Evolutionary conservation across 1,140 invertebrate species (phyloP).

Genomic region (Ceratosolen fusciceps): DNA sequence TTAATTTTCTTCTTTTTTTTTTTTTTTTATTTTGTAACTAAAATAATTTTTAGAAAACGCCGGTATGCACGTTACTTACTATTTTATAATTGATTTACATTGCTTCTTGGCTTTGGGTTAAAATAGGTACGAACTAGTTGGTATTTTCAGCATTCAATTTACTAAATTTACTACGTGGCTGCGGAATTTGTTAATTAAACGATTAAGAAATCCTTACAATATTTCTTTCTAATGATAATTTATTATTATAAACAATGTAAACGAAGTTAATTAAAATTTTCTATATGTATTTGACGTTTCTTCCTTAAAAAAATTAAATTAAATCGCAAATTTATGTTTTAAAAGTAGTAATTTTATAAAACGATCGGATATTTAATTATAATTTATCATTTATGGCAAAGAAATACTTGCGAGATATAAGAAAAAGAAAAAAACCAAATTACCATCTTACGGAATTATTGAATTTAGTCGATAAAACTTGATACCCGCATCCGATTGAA

Average conservation of each 20-base stretch:
- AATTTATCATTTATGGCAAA: not conserved
- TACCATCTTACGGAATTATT: too few species aligned
- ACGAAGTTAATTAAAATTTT: not conserved
- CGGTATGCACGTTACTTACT: slow-evolving; percentile 2
- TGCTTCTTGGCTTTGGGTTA: slow-evolving; percentile 27
- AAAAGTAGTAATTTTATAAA: too few species aligned
- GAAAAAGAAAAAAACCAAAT: too few species aligned
- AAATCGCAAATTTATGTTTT: too few species aligned
- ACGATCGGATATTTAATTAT: too few species aligned
- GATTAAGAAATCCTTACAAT: not conserved
- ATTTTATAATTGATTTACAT: slow-evolving; percentile 28
- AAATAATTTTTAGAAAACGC: not conserved
- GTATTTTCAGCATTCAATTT: too few species aligned
- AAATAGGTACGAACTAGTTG: slow-evolving; percentile 25
- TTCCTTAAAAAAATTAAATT: too few species aligned
- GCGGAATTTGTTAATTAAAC: slow-evolving; percentile 15
- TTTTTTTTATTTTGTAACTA: too few species aligned
- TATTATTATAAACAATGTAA: not conserved
- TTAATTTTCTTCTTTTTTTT: slow-evolving; percentile 19
- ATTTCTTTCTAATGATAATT: too few species aligned
- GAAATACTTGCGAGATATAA: too few species aligned
- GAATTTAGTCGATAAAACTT: slow-evolving; percentile 7
- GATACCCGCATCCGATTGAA: slow-evolving; percentile 12
- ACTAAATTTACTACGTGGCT: slow-evolving; percentile 10
- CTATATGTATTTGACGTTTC: too few species aligned